phyloP scores from a whole-genome alignment of 2,888 invertebrate species.

The Xanthorhoe designata region DNA sequence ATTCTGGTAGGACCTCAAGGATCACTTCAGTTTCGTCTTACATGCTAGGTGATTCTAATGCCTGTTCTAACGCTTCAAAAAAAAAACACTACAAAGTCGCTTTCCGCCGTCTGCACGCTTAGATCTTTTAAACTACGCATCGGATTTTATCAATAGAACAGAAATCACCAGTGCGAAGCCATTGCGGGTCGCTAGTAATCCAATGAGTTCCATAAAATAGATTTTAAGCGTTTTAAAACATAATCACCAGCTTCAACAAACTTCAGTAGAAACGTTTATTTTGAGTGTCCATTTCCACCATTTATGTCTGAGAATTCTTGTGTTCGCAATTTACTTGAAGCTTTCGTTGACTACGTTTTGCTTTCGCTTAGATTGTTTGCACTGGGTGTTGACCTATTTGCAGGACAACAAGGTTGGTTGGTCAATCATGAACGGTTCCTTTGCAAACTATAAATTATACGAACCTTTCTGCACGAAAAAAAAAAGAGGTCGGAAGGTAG shows the following conservation, averaged over 20 bases:
- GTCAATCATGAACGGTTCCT: neutral
- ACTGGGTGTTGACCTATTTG: slow-evolving; percentile 16
- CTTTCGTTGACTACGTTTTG: neutral
- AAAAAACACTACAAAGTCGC: no score
- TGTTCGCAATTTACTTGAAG: slow-evolving; percentile 12
- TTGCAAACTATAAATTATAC: neutral
- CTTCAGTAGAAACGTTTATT: neutral
- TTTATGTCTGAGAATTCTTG: neutral
- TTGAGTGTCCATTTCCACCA: slow-evolving; percentile 1
- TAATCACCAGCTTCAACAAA: neutral
- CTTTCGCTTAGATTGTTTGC: slow-evolving; percentile 10
- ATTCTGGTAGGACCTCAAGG: no score
- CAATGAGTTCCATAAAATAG: no score
- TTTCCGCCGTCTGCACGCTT: no score
- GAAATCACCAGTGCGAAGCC: no score
- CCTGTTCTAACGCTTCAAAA: no score
- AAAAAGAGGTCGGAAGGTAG: neutral
- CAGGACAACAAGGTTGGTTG: slow-evolving; percentile 3
- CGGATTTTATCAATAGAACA: no score
- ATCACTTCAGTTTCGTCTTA: no score
- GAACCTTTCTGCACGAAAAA: neutral
- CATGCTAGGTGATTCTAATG: no score
- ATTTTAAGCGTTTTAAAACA: neutral
- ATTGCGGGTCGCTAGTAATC: no score
- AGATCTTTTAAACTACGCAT: no score